Base-by-base conservation (phyloP, 2,797 vertebrate genomes). In the Gambusia yucatana region DNA sequence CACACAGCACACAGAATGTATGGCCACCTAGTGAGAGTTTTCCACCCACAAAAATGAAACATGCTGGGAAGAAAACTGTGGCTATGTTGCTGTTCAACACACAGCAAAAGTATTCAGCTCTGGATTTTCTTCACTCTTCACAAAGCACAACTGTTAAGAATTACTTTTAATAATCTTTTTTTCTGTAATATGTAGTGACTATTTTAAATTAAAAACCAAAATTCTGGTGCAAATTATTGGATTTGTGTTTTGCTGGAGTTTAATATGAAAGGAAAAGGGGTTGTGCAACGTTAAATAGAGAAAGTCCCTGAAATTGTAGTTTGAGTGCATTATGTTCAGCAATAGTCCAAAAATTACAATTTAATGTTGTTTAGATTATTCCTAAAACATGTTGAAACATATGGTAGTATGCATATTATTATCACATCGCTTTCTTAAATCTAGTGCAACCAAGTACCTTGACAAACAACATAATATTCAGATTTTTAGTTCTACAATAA, bases 41-140 rank as follows among this genome's bases (percentile, higher is more conserved):
- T 93, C 80, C 87, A 91, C 87, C 85, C 50, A 75, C 81, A 86
- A 86, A 94, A 92, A 92, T 93, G 77, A 91, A 90, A 85, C 88
- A 73, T 61, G 61, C 77, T 81, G 73, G 69, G 73, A 57, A 41
- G 65, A 76, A 81, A 81, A 76, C 73, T 59, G 78, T 71, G 30
- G 80, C 20, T 25, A 71, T 61, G 80, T 79, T 59, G 65, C 69
- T 36, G 63, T 0, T 50, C 28, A 52, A 22, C 16, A 71, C 67
- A 73, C n/a, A 61, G 25, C 73, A 55, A 78, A 81, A 77, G n/a
- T 20, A 28, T 59, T 71, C n/a, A 73, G 48, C 4, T 30, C 43
- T 20, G 10, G 77, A 50, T 75, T 55, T 76, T 36, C 16, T 59
- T 74, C 71, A 59, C 13, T 80, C 46, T 78, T 85, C 44, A 80